phyloP scores from a whole-genome alignment of 2,888 invertebrate species.

The Agapostemon virescens region DNA sequence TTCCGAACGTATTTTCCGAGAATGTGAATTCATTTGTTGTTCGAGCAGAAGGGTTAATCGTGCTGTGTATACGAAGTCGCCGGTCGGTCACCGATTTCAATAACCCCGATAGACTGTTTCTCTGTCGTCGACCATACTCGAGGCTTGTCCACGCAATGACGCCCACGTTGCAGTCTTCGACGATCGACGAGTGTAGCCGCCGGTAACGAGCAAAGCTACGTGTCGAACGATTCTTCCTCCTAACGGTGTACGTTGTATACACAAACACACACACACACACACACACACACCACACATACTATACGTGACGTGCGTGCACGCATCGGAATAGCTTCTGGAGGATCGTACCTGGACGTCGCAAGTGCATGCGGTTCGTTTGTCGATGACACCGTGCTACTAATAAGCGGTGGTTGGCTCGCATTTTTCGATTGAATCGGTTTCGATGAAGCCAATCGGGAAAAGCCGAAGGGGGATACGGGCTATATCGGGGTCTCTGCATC shows the following conservation, averaged over 20 bases:
- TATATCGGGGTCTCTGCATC: not conserved
- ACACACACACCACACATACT: no score
- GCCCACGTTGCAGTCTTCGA: conserved; percentile 33
- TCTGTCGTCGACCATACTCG: not conserved
- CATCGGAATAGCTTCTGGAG: conserved; percentile 28
- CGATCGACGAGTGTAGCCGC: conserved; percentile 45
- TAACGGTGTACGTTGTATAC: conserved; percentile 71
- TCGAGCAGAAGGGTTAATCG: not conserved
- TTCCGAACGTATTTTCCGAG: not conserved
- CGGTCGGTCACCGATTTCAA: not conserved
- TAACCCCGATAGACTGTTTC: not conserved
- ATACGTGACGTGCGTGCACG: conserved; percentile 62
- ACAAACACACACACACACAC: no score
- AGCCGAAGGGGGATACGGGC: not conserved
- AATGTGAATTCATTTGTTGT: not conserved
- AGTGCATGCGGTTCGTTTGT: conserved; percentile 51
- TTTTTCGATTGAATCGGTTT: conserved; percentile 40
- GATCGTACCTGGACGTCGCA: conserved; percentile 33
- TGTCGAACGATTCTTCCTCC: conserved; percentile 52
- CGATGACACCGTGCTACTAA: conserved; percentile 48
- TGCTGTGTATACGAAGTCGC: not conserved
- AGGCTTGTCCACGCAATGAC: conserved; percentile 11
- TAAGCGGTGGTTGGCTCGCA: conserved; percentile 47
- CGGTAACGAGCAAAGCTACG: conserved; percentile 55
- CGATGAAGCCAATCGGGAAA: conserved; percentile 15